A percentile compares a stretch with the other conserved stretches of the same genome.
Evolutionary conservation across 2,113 vertebrate species (phyloP).

Genomic region (Neolamprologus longior): DNA sequence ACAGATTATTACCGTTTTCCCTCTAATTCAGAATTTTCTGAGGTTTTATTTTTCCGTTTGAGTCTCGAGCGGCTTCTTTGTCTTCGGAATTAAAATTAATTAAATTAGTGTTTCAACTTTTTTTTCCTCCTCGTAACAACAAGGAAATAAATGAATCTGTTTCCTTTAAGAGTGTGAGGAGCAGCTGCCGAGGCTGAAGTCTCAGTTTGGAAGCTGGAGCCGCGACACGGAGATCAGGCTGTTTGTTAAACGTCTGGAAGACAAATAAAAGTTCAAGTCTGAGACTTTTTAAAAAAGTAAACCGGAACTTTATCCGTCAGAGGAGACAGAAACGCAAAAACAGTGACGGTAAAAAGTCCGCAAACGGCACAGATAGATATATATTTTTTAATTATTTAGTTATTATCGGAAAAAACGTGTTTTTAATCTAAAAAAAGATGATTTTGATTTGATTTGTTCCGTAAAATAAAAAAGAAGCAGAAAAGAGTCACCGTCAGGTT

Average conservation of each 20-base stretch:
- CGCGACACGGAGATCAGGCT: neutral
- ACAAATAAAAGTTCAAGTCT: neutral
- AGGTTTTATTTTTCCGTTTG: neutral
- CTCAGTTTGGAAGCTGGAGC: neutral
- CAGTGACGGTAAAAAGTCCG: neutral
- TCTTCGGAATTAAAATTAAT: neutral
- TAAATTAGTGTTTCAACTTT: neutral
- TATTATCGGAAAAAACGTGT: neutral
- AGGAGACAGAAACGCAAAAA: neutral
- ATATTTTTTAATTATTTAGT: neutral
- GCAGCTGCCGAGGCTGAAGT: neutral
- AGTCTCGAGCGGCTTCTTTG: neutral
- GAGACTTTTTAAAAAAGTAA: neutral
- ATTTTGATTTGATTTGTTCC: neutral
- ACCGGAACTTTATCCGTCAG: neutral
- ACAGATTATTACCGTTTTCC: accelerated
- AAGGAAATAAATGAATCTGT: neutral
- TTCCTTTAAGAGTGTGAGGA: neutral
- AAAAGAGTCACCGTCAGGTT: neutral
- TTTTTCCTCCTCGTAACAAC: neutral
- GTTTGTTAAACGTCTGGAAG: neutral
- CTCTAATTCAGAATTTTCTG: neutral
- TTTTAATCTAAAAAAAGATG: accelerated
- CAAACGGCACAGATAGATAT: neutral
- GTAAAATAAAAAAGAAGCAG: neutral